These are phyloP conservation scores for Peromyscus melanophrys DNA, from an alignment of 2,797 vertebrate species.

Conservation along the genomic window DNA sequence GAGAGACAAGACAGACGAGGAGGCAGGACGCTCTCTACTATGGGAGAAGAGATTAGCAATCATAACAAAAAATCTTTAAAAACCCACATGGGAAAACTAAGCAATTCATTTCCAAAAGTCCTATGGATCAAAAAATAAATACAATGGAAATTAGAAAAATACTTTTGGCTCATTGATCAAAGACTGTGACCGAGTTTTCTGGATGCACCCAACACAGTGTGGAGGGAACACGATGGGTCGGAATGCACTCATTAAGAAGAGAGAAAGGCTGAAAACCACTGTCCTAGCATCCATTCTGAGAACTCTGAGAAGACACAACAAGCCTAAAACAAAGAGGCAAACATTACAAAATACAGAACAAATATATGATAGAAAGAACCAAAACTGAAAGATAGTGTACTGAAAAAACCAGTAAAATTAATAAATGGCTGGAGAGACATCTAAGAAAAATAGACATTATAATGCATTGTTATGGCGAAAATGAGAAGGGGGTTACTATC, in stretches of 20 bases:
- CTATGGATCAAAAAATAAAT: background rate
- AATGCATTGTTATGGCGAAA: background rate
- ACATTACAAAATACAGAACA: background rate
- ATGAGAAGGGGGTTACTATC: background rate
- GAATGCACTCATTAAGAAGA: background rate
- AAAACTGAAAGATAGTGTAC: background rate
- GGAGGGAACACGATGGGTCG: background rate
- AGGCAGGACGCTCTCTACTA: background rate
- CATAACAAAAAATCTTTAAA: background rate
- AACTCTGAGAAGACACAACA: background rate
- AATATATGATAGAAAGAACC: background rate
- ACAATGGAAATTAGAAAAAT: background rate
- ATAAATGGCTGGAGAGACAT: background rate
- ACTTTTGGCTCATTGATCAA: background rate
- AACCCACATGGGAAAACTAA: background rate
- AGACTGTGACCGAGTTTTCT: background rate
- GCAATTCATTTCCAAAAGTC: background rate
- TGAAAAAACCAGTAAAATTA: constrained; percentile 13
- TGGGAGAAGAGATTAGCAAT: background rate
- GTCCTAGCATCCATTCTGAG: background rate
- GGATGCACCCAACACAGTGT: background rate
- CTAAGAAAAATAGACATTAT: background rate
- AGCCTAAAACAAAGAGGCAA: background rate
- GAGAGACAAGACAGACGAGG: background rate
- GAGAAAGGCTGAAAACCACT: background rate